Percentiles rank a stretch among this genome's conserved stretches.
Conservation (phyloP, 2,113 vertebrate genomes). For the Polyodon spathula region DNA sequence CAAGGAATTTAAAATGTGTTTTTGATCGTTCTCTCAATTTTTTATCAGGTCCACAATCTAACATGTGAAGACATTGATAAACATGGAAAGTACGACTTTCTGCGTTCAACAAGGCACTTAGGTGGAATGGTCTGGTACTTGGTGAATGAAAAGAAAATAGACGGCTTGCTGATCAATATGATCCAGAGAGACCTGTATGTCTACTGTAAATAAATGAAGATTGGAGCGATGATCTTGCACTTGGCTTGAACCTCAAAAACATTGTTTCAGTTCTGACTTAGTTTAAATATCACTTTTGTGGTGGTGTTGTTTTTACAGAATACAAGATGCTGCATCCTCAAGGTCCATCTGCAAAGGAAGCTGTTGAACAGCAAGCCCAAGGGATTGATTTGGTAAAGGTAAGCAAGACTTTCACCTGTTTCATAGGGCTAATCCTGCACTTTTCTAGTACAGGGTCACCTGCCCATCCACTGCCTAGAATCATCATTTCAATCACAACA, state of each 20-base stretch:
- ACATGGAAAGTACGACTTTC: slow-evolving; percentile 68
- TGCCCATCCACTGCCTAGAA: no score
- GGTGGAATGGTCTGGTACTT: slow-evolving; percentile 87
- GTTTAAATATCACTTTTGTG: slow-evolving; percentile 3
- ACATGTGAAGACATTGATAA: slow-evolving; percentile 81
- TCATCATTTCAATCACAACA: no score
- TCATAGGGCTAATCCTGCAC: no score
- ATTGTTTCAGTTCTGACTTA: no score
- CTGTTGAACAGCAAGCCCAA: slow-evolving; percentile 52
- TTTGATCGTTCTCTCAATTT: neutral
- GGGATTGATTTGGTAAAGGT: slow-evolving; percentile 80
- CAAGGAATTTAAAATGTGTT: neutral
- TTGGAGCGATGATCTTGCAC: no score
- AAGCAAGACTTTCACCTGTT: slow-evolving; percentile 7
- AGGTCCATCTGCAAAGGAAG: slow-evolving; percentile 70
- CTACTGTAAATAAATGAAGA: neutral
- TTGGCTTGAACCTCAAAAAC: no score
- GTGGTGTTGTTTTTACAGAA: slow-evolving; percentile 41
- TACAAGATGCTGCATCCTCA: slow-evolving; percentile 75
- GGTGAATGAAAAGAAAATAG: slow-evolving; percentile 59
- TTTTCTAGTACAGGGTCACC: no score
- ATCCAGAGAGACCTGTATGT: slow-evolving; percentile 85
- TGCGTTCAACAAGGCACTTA: slow-evolving; percentile 84
- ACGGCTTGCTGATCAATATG: slow-evolving; percentile 82
- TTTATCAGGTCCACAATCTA: slow-evolving; percentile 60